A percentile compares a stretch with the other conserved stretches of the same genome.
Evolutionary conservation across 2,888 invertebrate genomes (phyloP).

Genomic region (Nematopogon swammerdamellus): DNA sequence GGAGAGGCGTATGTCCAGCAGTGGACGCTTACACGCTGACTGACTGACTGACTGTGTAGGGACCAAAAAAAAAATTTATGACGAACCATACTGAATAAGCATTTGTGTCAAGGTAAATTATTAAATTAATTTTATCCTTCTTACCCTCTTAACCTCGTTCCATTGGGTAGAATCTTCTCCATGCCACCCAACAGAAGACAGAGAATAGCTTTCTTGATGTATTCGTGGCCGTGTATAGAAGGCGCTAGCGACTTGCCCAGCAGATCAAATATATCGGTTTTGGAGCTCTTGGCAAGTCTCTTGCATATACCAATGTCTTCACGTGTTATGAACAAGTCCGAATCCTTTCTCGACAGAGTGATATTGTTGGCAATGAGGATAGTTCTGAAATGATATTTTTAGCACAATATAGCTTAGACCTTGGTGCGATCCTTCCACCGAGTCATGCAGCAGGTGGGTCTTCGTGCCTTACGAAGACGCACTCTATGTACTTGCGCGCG

Average conservation of each 20-base stretch:
- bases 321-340: slow-evolving; percentile 68
- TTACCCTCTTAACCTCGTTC: slow-evolving; percentile 87
- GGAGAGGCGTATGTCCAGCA: too few relatives aligned
- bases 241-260: slow-evolving; percentile 93
- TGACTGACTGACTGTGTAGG: too few relatives aligned
- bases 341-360: slow-evolving; percentile 85
- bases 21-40: too few relatives aligned
- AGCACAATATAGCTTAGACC: too few relatives aligned
- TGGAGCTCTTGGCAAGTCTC: slow-evolving; percentile 66
- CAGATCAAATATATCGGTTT: slow-evolving; percentile 81
- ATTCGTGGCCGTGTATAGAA: slow-evolving; percentile 96
- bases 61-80: too few relatives aligned
- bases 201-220: slow-evolving; percentile 93
- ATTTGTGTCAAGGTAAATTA: too few relatives aligned
- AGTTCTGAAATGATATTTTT: slow-evolving; percentile 64
- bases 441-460: too few relatives aligned
- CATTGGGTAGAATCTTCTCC: slow-evolving; percentile 90
- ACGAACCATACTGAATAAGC: too few relatives aligned
- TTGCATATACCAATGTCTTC: slow-evolving; percentile 91
- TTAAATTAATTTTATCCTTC: too few relatives aligned
- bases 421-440: too few relatives aligned
- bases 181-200: slow-evolving; percentile 93
- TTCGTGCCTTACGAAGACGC: too few relatives aligned
- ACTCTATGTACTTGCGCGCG: too few relatives aligned
- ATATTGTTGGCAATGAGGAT: slow-evolving; percentile 93